Base-by-base conservation (phyloP, 2,797 vertebrate genomes). In the Adelosebastes latens region DNA sequence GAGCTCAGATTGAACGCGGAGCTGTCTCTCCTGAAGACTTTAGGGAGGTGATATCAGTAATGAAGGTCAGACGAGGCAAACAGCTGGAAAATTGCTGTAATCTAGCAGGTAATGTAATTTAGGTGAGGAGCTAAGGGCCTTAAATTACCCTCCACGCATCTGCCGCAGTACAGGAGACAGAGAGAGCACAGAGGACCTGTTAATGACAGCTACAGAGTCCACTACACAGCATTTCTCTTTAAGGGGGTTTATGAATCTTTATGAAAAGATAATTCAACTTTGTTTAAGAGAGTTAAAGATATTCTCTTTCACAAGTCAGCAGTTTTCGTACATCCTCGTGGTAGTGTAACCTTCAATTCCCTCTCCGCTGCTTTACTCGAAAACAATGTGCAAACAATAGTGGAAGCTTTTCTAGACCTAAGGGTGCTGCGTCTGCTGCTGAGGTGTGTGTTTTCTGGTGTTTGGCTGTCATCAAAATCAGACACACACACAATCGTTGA, bases 71-170 rank as follows among this genome's bases (percentile, higher is more conserved):
- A 72, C 72, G 82, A 94, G 91, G 91, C 87, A 81, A 93, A 91
- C 84, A 89, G 90, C 86, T 91, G 91, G 88, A 90, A 93, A 94
- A 93, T 91, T 82, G 87, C 85, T 88, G 92, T 91, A 92, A 94
- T 94, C 65, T 82, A 89, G 91, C 87, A 92, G 87, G 90, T 93
- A 92, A 93, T 94, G 86, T 93, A 75, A 93, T 94, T 92, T 91
- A 85, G 82, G 81, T 77, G 89, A 88, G 79, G 85, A 82, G 90
- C 80, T 80, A 13, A 84, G 83, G 84, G 84, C 82, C 79, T 85
- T 71, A 82, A 87, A 94, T 91, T 34, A 89, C 63, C 82, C 72
- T 87, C 85, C 60, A 77, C 13, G 18, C 68, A 78, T 29, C 76
- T 61, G 69, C 75, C 59, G 65, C 72, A 42, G 61, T 46, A n/a